These are phyloP conservation scores for Papilio dardanus DNA, from an alignment of 1,140 invertebrate species.

Conservation along the genomic window DNA sequence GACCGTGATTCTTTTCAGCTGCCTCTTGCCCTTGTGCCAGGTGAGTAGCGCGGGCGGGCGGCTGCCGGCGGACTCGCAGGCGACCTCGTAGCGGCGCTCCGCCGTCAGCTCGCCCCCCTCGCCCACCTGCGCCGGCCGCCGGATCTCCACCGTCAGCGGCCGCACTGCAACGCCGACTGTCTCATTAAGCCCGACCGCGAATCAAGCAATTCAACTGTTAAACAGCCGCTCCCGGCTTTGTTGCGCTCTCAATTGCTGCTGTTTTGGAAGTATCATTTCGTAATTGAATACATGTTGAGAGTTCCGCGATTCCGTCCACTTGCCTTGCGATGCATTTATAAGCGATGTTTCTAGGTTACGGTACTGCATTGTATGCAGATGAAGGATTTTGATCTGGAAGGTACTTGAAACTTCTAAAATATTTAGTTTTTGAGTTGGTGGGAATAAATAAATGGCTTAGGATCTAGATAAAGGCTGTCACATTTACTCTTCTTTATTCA, in stretches of 20 bases:
- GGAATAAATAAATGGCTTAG: no score
- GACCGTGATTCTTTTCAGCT: conserved; percentile 89
- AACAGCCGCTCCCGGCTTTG: conserved; percentile 10
- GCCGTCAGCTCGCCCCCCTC: conserved; percentile 85
- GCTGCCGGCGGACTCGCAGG: conserved; percentile 92
- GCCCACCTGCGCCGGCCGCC: conserved; percentile 81
- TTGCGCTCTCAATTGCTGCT: conserved; percentile 14
- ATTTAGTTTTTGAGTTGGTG: no score
- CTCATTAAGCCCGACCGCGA: conserved; percentile 13
- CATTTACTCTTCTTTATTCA: no score
- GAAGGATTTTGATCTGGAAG: not conserved
- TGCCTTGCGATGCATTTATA: not conserved
- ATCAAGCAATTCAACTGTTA: conserved; percentile 14
- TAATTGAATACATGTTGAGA: conserved; percentile 22
- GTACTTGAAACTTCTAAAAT: no score
- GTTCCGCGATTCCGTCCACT: not conserved
- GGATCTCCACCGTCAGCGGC: conserved; percentile 89
- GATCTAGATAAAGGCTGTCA: no score
- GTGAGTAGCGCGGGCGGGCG: conserved; percentile 93
- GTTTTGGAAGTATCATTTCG: conserved; percentile 28
- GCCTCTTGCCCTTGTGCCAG: conserved; percentile 93
- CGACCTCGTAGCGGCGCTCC: conserved; percentile 89
- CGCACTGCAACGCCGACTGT: conserved; percentile 84
- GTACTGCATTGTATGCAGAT: not conserved
- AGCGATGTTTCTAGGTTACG: no score